Conservation (phyloP, 2,888 invertebrate genomes). For the Meiosimyza decipiens region DNA sequence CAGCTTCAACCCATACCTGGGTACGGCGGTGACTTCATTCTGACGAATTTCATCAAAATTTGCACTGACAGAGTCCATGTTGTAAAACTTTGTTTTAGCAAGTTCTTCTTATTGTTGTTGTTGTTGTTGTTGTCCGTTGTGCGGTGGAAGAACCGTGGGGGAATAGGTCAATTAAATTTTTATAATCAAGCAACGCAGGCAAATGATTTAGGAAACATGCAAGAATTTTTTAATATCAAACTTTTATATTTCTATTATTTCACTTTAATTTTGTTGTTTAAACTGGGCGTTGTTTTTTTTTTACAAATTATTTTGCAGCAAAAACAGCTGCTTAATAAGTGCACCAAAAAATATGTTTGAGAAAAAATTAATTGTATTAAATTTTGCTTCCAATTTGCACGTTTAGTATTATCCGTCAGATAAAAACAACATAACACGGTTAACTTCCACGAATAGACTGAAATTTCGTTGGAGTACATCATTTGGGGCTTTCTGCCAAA, state of each 20-base stretch:
- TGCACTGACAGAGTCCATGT: conserved; percentile 59
- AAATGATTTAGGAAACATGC: too few species aligned
- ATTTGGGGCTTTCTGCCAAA: conserved; percentile 15
- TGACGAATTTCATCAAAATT: conserved; percentile 58
- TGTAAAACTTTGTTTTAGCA: not conserved
- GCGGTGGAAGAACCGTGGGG: not conserved
- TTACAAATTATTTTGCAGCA: not conserved
- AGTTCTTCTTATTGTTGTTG: not conserved
- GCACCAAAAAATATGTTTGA: too few species aligned
- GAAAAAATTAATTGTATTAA: too few species aligned
- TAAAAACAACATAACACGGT: too few species aligned
- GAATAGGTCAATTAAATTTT: not conserved
- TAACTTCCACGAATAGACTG: conserved; percentile 19
- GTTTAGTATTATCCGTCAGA: too few species aligned
- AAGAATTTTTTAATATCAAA: too few species aligned
- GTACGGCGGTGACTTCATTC: conserved; percentile 65
- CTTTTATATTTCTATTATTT: not conserved
- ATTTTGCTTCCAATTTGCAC: too few species aligned
- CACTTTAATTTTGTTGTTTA: conserved; percentile 1
- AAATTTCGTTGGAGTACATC: not conserved
- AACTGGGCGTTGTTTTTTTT: not conserved
- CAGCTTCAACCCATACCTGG: conserved; percentile 79
- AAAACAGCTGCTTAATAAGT: too few species aligned
- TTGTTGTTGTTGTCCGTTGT: not conserved
- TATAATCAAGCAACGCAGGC: too few species aligned